phyloP scores from a whole-genome alignment of 2,113 vertebrate genomes.

The Maccullochella peelii region DNA sequence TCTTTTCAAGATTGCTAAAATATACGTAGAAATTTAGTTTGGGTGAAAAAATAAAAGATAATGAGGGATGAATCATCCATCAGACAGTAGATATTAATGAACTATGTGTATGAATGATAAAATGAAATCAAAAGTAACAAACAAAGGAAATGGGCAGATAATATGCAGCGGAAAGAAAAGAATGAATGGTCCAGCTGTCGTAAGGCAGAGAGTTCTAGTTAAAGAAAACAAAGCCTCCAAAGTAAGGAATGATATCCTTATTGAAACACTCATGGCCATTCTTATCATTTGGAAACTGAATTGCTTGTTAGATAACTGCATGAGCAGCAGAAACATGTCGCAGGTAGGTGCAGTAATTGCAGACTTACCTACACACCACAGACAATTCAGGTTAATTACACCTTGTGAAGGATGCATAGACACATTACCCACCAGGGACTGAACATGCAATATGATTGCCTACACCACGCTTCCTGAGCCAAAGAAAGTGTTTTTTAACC shows the following conservation, averaged over 20 bases:
- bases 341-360: conserved; percentile 69
- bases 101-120: conserved; percentile 8
- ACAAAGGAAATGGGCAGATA: conserved; percentile 39
- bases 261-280: conserved; percentile 28
- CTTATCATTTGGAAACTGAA: conserved; percentile 44
- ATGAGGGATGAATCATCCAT: conserved; percentile 30
- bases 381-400: conserved; percentile 82
- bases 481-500: conserved; percentile 70
- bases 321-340: conserved; percentile 59
- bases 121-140: conserved; percentile 11
- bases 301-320: conserved; percentile 62
- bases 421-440: conserved; percentile 67
- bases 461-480: conserved; percentile 59
- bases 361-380: conserved; percentile 69
- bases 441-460: conserved; percentile 72
- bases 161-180: conserved; percentile 5
- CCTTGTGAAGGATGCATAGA: conserved; percentile 60
- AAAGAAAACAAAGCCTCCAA: conserved; percentile 31
- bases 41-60: conserved; percentile 37
- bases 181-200: conserved; percentile 27
- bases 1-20: neutral
- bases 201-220: neutral
- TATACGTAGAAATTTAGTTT: neutral
- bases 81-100: conserved; percentile 11
- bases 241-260: conserved; percentile 24